A percentile compares a stretch with the other conserved stretches of the same genome.
Evolutionary conservation across 2,797 vertebrate species (phyloP).

Genomic region (Pseudochromis fuscus): DNA sequence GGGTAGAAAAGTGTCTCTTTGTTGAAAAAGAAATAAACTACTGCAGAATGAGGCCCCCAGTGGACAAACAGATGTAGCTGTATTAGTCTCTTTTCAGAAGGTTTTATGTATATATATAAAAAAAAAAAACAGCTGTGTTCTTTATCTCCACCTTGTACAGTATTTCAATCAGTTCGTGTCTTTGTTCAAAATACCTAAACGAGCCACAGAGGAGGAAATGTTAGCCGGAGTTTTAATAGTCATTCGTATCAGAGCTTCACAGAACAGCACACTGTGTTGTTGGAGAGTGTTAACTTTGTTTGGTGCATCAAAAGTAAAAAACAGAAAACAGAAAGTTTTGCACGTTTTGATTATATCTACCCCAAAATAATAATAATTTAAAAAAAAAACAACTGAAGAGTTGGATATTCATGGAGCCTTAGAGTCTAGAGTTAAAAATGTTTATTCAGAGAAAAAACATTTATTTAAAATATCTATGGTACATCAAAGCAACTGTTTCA

Average conservation of each 20-base stretch:
- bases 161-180: conserved; percentile 3
- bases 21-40: conserved; percentile 24
- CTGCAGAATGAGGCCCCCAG: conserved; percentile 8
- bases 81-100: conserved; percentile 26
- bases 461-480: too few relatives aligned
- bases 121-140: conserved; percentile 23
- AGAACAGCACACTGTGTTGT: not conserved
- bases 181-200: conserved; percentile 20
- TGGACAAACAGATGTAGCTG: not conserved
- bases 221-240: not conserved
- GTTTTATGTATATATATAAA: conserved; percentile 14
- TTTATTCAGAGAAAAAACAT: too few relatives aligned
- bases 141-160: conserved; percentile 3
- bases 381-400: not conserved
- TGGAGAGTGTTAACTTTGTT: not conserved
- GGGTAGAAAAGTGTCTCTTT: conserved; percentile 23
- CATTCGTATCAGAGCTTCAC: conserved; percentile 11
- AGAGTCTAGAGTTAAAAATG: too few relatives aligned
- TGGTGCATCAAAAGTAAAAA: conserved; percentile 2
- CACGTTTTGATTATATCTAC: too few relatives aligned
- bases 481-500: too few relatives aligned
- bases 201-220: conserved; percentile 1
- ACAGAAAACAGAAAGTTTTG: not conserved
- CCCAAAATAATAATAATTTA: too few relatives aligned
- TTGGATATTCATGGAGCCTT: too few relatives aligned